Evolutionary conservation across 2,888 invertebrate species (phyloP).

Genomic region (Parnassius smintheus): DNA sequence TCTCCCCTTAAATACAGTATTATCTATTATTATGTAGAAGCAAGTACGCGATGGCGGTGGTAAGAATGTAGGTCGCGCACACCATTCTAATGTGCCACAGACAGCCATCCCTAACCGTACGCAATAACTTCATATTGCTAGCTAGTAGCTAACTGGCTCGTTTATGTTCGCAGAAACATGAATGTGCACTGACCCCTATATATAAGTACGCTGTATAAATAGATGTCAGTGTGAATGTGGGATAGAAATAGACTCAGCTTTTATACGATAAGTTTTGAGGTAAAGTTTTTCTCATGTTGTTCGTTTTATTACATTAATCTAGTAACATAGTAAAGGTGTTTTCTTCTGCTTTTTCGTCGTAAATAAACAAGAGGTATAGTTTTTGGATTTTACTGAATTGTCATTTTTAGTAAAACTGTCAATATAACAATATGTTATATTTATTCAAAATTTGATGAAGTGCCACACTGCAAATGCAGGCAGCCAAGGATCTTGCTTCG

Average conservation of each 20-base stretch:
- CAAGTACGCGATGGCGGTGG: slow-evolving; percentile 18
- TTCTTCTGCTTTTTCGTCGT: too few species aligned
- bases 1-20: slow-evolving; percentile 5
- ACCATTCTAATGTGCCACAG: slow-evolving; percentile 40
- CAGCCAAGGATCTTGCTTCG: too few species aligned
- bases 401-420: too few species aligned
- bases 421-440: too few species aligned
- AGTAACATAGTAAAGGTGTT: too few species aligned
- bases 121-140: slow-evolving; percentile 6
- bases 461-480: too few species aligned
- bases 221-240: too few species aligned
- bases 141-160: slow-evolving; percentile 11
- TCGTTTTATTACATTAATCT: too few species aligned
- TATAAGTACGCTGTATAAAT: too few species aligned
- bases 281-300: not conserved
- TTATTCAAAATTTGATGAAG: too few species aligned
- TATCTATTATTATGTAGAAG: slow-evolving; percentile 18
- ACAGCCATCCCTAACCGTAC: slow-evolving; percentile 16
- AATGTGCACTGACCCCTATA: not conserved
- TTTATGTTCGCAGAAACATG: slow-evolving; percentile 3
- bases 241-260: not conserved
- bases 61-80: slow-evolving; percentile 65
- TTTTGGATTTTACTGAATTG: too few species aligned
- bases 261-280: not conserved
- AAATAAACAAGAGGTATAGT: too few species aligned